Conservation (phyloP, 1,140 invertebrate genomes). For the Brachionus asplanchnoidis region DNA sequence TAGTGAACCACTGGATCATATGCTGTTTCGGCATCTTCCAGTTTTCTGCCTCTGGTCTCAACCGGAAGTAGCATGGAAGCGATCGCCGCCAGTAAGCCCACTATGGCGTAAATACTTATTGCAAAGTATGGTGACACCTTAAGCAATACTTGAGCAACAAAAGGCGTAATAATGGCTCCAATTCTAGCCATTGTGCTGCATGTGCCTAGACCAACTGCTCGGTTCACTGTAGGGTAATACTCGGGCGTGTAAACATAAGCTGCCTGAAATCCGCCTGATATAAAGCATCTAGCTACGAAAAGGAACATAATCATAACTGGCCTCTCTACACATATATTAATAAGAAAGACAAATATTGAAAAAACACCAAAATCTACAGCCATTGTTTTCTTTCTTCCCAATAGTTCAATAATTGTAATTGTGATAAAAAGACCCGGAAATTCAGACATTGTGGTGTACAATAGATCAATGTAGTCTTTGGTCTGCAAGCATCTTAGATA, state of each 20-base stretch:
- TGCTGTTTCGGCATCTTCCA: constrained; percentile 45
- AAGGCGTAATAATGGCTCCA: constrained; percentile 85
- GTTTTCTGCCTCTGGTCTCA: constrained; percentile 56
- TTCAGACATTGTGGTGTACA: constrained; percentile 90
- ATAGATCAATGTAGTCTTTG: constrained; percentile 80
- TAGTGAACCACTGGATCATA: constrained; percentile 37
- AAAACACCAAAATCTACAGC: constrained; percentile 84
- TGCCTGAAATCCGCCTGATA: constrained; percentile 86
- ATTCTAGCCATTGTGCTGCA: constrained; percentile 83
- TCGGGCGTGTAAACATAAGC: constrained; percentile 92
- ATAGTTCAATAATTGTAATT: constrained; percentile 80
- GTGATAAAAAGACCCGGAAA: constrained; percentile 90
- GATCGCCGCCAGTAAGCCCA: constrained; percentile 51
- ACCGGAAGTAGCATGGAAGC: constrained; percentile 53
- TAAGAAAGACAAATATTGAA: constrained; percentile 71
- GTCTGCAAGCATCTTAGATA: constrained; percentile 71
- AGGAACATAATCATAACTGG: constrained; percentile 25
- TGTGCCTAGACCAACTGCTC: constrained; percentile 78
- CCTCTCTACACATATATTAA: constrained; percentile 72
- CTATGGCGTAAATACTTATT: constrained; percentile 52
- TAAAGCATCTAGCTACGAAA: constrained; percentile 71
- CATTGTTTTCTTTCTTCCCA: constrained; percentile 87
- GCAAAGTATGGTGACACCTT: constrained; percentile 52
- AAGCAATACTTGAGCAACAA: constrained; percentile 74
- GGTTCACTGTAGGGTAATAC: constrained; percentile 79